phyloP scores from a whole-genome alignment of 2,888 invertebrate genomes.

The Temnothorax rugatulus region DNA sequence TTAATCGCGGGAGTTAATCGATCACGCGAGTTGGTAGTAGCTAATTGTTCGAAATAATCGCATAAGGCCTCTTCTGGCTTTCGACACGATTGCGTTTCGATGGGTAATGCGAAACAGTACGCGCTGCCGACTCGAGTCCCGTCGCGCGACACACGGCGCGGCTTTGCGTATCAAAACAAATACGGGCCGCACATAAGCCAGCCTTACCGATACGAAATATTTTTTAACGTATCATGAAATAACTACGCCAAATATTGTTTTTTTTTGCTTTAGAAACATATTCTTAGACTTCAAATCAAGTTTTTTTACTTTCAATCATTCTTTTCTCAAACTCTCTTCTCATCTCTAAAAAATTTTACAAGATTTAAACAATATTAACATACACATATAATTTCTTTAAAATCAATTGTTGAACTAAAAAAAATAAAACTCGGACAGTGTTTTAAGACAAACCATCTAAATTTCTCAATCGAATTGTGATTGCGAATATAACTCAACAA shows the following conservation, averaged over 20 bases:
- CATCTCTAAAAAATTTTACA: neutral
- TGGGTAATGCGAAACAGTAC: neutral
- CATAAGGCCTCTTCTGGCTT: neutral
- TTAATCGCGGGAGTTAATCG: slow-evolving; percentile 5
- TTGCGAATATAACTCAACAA: neutral
- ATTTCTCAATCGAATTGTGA: neutral
- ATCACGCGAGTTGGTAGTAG: neutral
- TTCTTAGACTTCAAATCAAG: neutral
- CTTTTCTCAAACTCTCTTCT: neutral
- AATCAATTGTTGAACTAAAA: neutral
- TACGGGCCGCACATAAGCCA: neutral
- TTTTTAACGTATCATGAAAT: neutral
- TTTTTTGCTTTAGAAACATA: neutral
- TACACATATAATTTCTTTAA: neutral
- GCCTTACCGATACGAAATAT: neutral
- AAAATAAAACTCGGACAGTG: neutral
- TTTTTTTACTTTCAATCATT: neutral
- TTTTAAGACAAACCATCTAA: neutral
- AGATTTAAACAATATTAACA: neutral
- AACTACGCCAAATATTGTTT: neutral
- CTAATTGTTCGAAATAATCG: slow-evolving; percentile 12
- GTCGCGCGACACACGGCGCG: neutral
- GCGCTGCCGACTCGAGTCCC: neutral
- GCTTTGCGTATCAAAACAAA: neutral
- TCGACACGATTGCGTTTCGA: neutral